Evolutionary conservation across 2,797 vertebrate species (phyloP), one percentile per base, ranked within the genome.

Genomic region (Aplochiton taeniatus): DNA sequence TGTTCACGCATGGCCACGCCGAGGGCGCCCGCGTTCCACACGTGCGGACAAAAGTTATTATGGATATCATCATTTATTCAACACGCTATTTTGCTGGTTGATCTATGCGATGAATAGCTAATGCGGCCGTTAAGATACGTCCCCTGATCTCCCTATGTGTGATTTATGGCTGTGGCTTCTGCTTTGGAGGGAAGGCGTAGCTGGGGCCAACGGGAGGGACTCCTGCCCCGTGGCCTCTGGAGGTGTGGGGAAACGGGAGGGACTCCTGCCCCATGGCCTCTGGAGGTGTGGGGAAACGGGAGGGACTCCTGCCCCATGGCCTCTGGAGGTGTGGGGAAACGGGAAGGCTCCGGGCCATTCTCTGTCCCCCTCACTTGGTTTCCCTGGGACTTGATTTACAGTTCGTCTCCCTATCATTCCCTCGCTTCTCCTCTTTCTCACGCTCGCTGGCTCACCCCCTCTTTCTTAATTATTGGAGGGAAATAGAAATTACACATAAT

Each of bases 81-180:
- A 73, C 69, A 74, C 81, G 78, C 85, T 83, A 77, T 85, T 88
- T 85, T 76, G 74, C 83, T 3, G 68, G 76, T 78, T 84, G 79
- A 87, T 83, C 81, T 86, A 80, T 86, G 75, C 81, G 76, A 88
- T 85, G 79, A 88, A 90, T 85, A 84, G 61, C 83, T 83, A 81
- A 88, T 82, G 79, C 59, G 68, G 78, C 80, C 75, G 80, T 81
- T 84, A 79, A 73, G 79, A 75, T 72, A 61, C 6, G 70, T 68
- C 80, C 71, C 79, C 69, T 80, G 62, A 85, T 70, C 69, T 68
- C 59, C 66, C 41, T 14, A n/a, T n/a, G n/a, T 79, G 79, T 81
- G 79, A 85, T 75, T 17, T 73, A 85, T 79, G 61, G 67, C 70
- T 70, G 66, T 63, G 56, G n/a, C n/a, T n/a, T n/a, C n/a, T n/a